These are phyloP conservation scores for Copidosoma floridanum DNA, from an alignment of 1,140 invertebrate genomes.

Conservation along the genomic window DNA sequence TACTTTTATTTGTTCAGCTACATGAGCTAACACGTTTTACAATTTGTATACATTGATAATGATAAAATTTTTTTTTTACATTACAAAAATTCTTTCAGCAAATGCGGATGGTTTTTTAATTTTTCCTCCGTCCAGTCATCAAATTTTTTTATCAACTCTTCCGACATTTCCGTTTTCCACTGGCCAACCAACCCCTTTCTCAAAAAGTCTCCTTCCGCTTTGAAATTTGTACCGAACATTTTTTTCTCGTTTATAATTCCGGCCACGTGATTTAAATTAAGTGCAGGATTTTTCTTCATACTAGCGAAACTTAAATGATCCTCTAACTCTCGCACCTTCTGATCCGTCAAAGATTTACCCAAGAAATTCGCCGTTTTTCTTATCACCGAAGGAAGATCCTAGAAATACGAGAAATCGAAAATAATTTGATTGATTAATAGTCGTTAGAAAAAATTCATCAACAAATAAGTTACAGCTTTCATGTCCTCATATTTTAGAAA, in stretches of 20 bases:
- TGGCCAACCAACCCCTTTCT: conserved; percentile 66
- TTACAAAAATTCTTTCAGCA: too few relatives aligned
- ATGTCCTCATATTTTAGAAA: conserved; percentile 68
- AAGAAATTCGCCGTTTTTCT: conserved; percentile 62
- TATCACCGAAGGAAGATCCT: conserved; percentile 62
- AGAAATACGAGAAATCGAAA: too few relatives aligned
- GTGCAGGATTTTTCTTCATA: conserved; percentile 69
- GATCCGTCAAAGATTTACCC: conserved; percentile 52
- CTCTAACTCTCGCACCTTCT: conserved; percentile 56
- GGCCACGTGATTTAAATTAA: conserved; percentile 62
- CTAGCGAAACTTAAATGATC: conserved; percentile 67
- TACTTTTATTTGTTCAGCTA: too few relatives aligned
- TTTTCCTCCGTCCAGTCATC: conserved; percentile 26
- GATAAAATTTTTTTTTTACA: too few relatives aligned
- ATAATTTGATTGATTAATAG: too few relatives aligned
- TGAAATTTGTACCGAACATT: conserved; percentile 47
- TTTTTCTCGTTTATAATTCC: conserved; percentile 49
- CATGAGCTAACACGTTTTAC: too few relatives aligned
- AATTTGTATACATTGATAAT: too few relatives aligned
- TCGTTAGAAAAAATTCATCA: too few relatives aligned
- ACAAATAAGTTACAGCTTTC: too few relatives aligned
- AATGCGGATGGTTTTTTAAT: too few relatives aligned
- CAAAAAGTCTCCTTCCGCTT: conserved; percentile 59
- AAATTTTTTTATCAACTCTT: conserved; percentile 53
- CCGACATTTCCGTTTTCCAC: conserved; percentile 64